Evolutionary conservation across 2,888 invertebrate species (phyloP).

Genomic region (Herminia tarsipennalis): DNA sequence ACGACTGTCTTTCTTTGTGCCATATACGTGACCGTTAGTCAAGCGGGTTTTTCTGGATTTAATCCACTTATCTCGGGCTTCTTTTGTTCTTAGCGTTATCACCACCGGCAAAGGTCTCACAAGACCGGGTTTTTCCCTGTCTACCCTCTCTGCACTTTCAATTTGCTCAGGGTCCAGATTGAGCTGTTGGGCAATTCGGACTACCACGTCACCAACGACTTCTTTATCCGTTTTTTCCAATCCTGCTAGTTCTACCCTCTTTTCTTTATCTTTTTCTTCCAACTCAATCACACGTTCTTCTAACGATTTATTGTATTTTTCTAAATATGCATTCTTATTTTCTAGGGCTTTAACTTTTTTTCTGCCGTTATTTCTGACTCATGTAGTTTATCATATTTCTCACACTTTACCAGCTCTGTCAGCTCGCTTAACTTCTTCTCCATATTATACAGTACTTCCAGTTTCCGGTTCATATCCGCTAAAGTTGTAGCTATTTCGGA

Average conservation of each 20-base stretch:
- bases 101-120: not conserved
- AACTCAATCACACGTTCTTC: constrained; percentile 6
- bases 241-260: not conserved
- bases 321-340: constrained; percentile 5
- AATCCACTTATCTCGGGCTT: too few relatives aligned
- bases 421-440: constrained; percentile 5
- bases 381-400: constrained; percentile 6
- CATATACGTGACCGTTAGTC: too few relatives aligned
- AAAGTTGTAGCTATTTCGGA: too few relatives aligned
- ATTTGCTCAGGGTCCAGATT: too few relatives aligned
- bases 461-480: too few relatives aligned
- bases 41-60: too few relatives aligned
- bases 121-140: constrained; percentile 4
- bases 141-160: too few relatives aligned
- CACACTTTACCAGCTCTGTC: constrained; percentile 7
- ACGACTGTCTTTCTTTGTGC: too few relatives aligned
- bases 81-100: constrained; percentile 3
- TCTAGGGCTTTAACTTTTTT: constrained; percentile 2
- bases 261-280: not conserved
- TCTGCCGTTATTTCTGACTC: not conserved
- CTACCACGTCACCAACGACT: too few relatives aligned
- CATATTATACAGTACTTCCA: too few relatives aligned
- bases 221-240: constrained; percentile 4
- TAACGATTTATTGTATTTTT: too few relatives aligned
- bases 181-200: too few relatives aligned